Evolutionary conservation across 1,140 invertebrate species (phyloP).

Genomic region (Drosophila parabipectinata): DNA sequence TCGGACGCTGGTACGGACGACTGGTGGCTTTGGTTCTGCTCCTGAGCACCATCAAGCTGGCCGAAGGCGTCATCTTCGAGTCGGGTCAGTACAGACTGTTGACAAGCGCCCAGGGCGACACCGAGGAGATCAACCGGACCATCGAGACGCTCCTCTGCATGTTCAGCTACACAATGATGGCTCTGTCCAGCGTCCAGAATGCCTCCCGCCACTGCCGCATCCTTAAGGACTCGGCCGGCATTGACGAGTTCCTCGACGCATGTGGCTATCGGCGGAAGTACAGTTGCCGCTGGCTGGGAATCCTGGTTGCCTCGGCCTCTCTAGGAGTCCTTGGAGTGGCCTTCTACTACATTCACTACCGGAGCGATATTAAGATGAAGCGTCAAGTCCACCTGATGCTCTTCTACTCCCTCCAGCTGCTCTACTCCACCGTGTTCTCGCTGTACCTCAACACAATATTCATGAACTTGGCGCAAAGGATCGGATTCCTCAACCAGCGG

Average conservation of each 20-base stretch:
- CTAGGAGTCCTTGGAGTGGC: constrained; percentile 51
- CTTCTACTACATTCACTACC: constrained; percentile 62
- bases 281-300: constrained; percentile 42
- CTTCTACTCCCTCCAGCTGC: constrained; percentile 58
- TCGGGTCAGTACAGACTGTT: constrained; percentile 55
- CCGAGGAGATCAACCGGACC: constrained; percentile 68
- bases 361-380: constrained; percentile 28
- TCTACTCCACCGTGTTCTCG: constrained; percentile 61
- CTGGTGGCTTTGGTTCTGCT: constrained; percentile 31
- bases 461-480: constrained; percentile 45
- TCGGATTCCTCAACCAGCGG: constrained; percentile 53
- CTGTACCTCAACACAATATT: constrained; percentile 56
- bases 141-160: constrained; percentile 73
- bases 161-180: constrained; percentile 63
- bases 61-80: constrained; percentile 53
- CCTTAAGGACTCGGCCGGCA: constrained; percentile 46
- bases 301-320: constrained; percentile 21
- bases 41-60: constrained; percentile 28
- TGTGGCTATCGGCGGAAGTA: constrained; percentile 45
- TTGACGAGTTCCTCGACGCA: constrained; percentile 54
- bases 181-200: constrained; percentile 49
- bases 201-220: constrained; percentile 49
- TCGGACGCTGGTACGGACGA: constrained; percentile 46
- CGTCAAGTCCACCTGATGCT: constrained; percentile 38
- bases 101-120: constrained; percentile 55